phyloP scores from a whole-genome alignment of 2,888 invertebrate genomes.

The Pseudococcus jackbeardsleyi region DNA sequence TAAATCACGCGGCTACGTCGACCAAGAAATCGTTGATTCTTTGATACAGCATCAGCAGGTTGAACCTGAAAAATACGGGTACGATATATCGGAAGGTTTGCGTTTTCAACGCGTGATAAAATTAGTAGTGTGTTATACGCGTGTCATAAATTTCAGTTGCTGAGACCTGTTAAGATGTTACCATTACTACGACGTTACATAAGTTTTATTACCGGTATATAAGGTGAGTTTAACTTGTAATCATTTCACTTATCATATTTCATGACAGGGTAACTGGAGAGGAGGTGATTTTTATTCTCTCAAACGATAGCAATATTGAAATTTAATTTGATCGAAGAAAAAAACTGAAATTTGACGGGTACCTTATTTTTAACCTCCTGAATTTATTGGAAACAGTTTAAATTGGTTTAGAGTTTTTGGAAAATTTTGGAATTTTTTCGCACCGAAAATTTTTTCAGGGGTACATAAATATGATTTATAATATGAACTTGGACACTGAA shows the following conservation, averaged over 20 bases:
- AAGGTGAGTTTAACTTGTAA: slow-evolving; percentile 45
- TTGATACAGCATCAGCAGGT: slow-evolving; percentile 8
- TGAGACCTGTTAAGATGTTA: slow-evolving; percentile 49
- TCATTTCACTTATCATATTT: slow-evolving; percentile 26
- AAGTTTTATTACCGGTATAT: slow-evolving; percentile 34
- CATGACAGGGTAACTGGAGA: not conserved
- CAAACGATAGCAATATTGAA: too few species aligned
- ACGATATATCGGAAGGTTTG: slow-evolving; percentile 38
- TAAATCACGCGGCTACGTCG: not conserved
- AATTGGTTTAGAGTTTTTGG: too few species aligned
- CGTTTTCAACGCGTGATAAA: slow-evolving; percentile 32
- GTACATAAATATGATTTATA: too few species aligned
- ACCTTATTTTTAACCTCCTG: too few species aligned
- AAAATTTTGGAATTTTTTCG: too few species aligned
- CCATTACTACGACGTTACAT: slow-evolving; percentile 23
- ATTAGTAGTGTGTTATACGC: slow-evolving; percentile 36
- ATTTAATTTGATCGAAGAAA: too few species aligned
- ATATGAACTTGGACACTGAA: too few species aligned
- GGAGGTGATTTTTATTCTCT: not conserved
- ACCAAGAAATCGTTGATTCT: not conserved
- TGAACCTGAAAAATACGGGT: not conserved
- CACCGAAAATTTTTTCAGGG: too few species aligned
- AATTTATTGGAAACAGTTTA: too few species aligned
- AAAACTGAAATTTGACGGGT: too few species aligned
- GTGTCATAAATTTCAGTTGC: slow-evolving; percentile 50